A percentile compares a stretch with the other conserved stretches of the same genome.
Conservation (phyloP, 1,140 invertebrate species). For the Drosophila sucinea region DNA sequence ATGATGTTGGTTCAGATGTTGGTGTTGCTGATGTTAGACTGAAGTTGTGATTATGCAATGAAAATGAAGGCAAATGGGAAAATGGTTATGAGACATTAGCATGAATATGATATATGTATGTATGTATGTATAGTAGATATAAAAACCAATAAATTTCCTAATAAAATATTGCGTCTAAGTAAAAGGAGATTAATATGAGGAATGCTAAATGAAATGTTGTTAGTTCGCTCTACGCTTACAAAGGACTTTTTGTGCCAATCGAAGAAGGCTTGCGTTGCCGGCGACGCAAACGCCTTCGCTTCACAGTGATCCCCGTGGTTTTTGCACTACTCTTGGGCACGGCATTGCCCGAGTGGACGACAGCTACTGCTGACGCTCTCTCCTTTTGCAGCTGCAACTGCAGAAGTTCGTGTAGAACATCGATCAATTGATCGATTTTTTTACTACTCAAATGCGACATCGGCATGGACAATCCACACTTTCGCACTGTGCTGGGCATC, state of each 20-base stretch:
- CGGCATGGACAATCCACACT: constrained; percentile 14
- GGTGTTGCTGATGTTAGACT: constrained; percentile 33
- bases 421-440: constrained; percentile 64
- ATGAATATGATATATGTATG: constrained; percentile 8
- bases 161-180: neutral
- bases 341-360: neutral
- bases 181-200: neutral
- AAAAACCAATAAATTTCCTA: neutral
- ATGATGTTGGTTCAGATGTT: constrained; percentile 5
- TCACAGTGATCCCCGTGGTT: neutral
- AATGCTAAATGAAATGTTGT: neutral
- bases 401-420: constrained; percentile 58
- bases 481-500: neutral
- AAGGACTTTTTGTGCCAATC: constrained; percentile 1
- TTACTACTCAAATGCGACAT: constrained; percentile 40
- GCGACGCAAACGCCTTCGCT: constrained; percentile 6
- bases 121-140: neutral
- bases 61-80: constrained; percentile 33
- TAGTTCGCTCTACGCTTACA: neutral
- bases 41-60: constrained; percentile 68
- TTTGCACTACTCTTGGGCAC: constrained; percentile 1
- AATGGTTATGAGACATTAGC: neutral
- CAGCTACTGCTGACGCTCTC: neutral
- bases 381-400: constrained; percentile 53
- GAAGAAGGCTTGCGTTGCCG: constrained; percentile 35